Percentiles rank a stretch among this genome's conserved stretches.
These are phyloP conservation scores for Tetrao urogallus DNA, from an alignment of 2,113 vertebrate species.

Conservation along the genomic window DNA sequence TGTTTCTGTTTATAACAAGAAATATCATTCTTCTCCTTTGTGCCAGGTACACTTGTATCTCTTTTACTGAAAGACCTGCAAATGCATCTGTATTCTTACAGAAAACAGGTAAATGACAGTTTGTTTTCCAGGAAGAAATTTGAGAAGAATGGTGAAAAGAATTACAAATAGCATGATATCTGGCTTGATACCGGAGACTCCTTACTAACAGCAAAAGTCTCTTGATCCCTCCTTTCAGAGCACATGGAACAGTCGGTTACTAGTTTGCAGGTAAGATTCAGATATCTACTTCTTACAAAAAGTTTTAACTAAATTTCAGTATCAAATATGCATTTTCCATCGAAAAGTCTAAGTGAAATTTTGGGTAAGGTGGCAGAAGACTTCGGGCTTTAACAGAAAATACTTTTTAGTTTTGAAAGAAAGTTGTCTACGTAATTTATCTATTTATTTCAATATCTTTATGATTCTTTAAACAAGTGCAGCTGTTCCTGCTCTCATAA, in stretches of 20 bases:
- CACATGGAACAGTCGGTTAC: neutral
- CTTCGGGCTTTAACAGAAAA: neutral
- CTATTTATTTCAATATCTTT: neutral
- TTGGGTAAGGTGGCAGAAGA: neutral
- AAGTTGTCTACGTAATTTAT: neutral
- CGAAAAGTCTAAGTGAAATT: neutral
- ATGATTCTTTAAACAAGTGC: neutral
- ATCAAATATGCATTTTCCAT: neutral
- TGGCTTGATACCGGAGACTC: neutral
- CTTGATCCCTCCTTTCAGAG: neutral
- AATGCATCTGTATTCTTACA: neutral
- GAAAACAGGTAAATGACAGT: neutral
- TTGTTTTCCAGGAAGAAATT: constrained; percentile 26
- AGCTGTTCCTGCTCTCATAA: neutral
- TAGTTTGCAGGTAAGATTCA: constrained; percentile 51
- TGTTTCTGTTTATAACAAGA: neutral
- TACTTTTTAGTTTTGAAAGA: neutral
- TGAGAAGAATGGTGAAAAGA: neutral
- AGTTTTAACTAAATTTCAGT: constrained; percentile 13
- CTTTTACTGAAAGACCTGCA: neutral
- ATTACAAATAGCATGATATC: neutral
- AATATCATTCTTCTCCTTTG: neutral
- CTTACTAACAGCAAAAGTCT: neutral
- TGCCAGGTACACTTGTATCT: neutral
- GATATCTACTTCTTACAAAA: neutral